A percentile compares a stretch with the other conserved stretches of the same genome.
These are phyloP conservation scores for Spea bombifrons DNA, from an alignment of 2,113 vertebrate genomes.

Conservation along the genomic window DNA sequence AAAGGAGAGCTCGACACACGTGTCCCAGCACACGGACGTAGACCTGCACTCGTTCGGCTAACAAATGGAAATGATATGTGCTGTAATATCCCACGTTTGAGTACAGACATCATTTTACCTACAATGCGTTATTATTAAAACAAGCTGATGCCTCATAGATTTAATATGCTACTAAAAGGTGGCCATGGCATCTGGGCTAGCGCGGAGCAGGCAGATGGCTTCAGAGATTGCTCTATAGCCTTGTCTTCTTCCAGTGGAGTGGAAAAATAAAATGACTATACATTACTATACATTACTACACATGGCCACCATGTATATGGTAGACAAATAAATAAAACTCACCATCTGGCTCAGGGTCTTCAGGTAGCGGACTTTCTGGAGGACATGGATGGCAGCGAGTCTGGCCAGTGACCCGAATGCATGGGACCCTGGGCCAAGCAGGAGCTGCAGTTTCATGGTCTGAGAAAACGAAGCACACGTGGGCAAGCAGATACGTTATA, in stretches of 20 bases:
- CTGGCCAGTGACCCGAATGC: constrained; percentile 55
- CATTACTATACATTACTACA: too few relatives aligned
- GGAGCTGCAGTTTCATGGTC: constrained; percentile 78
- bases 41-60: constrained; percentile 59
- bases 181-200: too few relatives aligned
- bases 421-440: constrained; percentile 79
- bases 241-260: too few relatives aligned
- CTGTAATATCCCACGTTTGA: neutral
- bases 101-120: too few relatives aligned
- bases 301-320: too few relatives aligned
- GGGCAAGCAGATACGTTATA: neutral
- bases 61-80: neutral
- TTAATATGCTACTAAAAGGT: too few relatives aligned
- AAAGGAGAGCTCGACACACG: constrained; percentile 72
- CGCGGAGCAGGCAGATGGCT: too few relatives aligned
- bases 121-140: too few relatives aligned
- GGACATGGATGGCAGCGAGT: constrained; percentile 57
- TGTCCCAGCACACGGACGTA: constrained; percentile 59
- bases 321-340: constrained; percentile 44
- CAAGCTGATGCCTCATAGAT: too few relatives aligned
- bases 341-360: constrained; percentile 26
- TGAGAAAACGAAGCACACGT: constrained; percentile 49
- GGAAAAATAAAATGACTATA: too few relatives aligned
- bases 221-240: too few relatives aligned
- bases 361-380: accelerated